Evolutionary conservation across 2,113 vertebrate genomes (phyloP), one percentile per base, ranked within the genome.

Genomic region (Cololabis saira): DNA sequence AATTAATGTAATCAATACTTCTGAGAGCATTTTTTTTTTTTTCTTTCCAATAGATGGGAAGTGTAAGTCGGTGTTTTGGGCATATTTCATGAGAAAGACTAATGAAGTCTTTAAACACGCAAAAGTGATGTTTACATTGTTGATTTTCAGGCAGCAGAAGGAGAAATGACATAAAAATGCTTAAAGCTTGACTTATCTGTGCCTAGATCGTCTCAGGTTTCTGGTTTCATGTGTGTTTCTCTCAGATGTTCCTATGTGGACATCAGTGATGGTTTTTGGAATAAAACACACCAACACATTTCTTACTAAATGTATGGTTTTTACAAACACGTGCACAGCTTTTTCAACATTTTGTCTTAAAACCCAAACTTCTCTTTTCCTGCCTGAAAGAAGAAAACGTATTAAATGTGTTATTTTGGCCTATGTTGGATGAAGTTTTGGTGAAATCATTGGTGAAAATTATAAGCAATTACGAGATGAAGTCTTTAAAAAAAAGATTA

Each of bases 61-160:
- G 7, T 22, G 30, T 40, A n/a, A 4, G n/a, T 16, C 9, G 33
- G 14, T 44, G n/a, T 41, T 37, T 16, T 19, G 15, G 6, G 18
- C 30, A 41, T 56, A 19, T n/a, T 8, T 33, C 22, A 40, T 9
- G 19, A 56, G 13, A 12, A 5, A 18, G 15, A 30, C 41, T 6
- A 56, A 17, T 19, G 3, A 47, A 57, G 45, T 57, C 5, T 73
- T 62, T 61, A 16, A 52, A 40, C 52, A 24, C 24, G 11, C 30
- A 18, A n/a, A 7, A 59, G 16, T 30, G 5, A 16, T 62, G 56
- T 80, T 87, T 82, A 76, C 44, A 56, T 54, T 42, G 37, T 58
- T 4, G 2, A 37, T 37, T 60, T 67, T 62, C 8, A 54, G 12
- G 10, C 19, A 33, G 12, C 60, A 54, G 27, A 65, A 53, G 59